These are phyloP conservation scores for Platycercus adscitus DNA, from an alignment of 2,113 vertebrate genomes.

Conservation along the genomic window DNA sequence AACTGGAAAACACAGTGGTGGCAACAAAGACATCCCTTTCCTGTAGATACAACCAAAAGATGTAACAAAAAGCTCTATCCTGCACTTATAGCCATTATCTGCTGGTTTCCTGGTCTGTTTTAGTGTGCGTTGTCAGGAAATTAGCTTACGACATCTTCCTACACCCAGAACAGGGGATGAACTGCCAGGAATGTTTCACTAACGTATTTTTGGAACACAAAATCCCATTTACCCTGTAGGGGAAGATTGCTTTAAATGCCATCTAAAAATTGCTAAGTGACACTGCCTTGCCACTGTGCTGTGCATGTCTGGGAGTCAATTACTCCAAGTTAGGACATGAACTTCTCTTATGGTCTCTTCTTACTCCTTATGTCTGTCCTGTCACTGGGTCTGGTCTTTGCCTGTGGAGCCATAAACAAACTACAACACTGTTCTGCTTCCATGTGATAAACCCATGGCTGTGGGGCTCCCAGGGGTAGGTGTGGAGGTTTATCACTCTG, in stretches of 20 bases:
- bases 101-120: background rate
- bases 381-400: background rate
- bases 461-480: background rate
- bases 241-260: background rate
- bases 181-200: background rate
- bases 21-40: background rate
- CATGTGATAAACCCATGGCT: fast-evolving
- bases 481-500: background rate
- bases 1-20: background rate
- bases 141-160: background rate
- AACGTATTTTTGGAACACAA: background rate
- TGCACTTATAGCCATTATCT: background rate
- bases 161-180: background rate
- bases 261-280: background rate
- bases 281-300: background rate
- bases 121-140: background rate
- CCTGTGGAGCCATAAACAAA: background rate
- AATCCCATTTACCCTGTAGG: background rate
- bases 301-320: background rate
- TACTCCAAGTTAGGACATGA: background rate
- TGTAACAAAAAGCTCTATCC: background rate
- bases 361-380: background rate
- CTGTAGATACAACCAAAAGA: background rate
- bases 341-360: background rate
- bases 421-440: background rate